A percentile compares a stretch with the other conserved stretches of the same genome.
These are phyloP conservation scores for Microctenopoma steveboyesi DNA, from an alignment of 2,797 vertebrate genomes.

Conservation along the genomic window DNA sequence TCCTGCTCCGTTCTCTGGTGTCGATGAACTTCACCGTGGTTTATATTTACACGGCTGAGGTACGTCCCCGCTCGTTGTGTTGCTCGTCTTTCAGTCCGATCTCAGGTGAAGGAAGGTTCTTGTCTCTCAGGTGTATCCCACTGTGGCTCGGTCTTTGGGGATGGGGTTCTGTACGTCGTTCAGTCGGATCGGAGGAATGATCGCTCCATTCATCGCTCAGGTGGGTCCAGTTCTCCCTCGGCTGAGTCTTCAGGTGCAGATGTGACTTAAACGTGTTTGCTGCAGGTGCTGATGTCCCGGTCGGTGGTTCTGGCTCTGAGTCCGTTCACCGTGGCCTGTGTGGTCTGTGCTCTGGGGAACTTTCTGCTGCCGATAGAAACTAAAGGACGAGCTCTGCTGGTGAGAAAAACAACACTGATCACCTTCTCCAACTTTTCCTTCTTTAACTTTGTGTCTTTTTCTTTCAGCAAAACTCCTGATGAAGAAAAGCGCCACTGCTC, in stretches of 20 bases:
- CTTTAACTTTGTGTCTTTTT: neutral
- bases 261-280: neutral
- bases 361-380: constrained; percentile 91
- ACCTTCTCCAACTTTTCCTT: neutral
- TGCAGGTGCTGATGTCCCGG: constrained; percentile 89
- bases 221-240: constrained; percentile 65
- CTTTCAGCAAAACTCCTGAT: constrained; percentile 79
- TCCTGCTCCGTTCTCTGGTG: constrained; percentile 91
- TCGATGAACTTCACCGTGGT: constrained; percentile 95
- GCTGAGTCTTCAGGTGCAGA: neutral
- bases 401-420: constrained; percentile 56
- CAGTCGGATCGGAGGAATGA: constrained; percentile 94
- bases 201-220: constrained; percentile 95
- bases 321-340: constrained; percentile 86
- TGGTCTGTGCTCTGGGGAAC: constrained; percentile 85
- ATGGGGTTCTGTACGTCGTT: constrained; percentile 94
- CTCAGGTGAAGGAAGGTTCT: neutral
- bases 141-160: constrained; percentile 88
- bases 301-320: constrained; percentile 87
- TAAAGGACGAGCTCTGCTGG: constrained; percentile 89
- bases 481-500: neutral
- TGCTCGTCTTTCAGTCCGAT: neutral
- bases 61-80: constrained; percentile 53
- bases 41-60: constrained; percentile 98
- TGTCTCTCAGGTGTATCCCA: constrained; percentile 91